A percentile compares a stretch with the other conserved stretches of the same genome.
These are phyloP conservation scores for Poecilobothrus nobilitatus DNA, from an alignment of 2,888 invertebrate genomes.

Conservation along the genomic window DNA sequence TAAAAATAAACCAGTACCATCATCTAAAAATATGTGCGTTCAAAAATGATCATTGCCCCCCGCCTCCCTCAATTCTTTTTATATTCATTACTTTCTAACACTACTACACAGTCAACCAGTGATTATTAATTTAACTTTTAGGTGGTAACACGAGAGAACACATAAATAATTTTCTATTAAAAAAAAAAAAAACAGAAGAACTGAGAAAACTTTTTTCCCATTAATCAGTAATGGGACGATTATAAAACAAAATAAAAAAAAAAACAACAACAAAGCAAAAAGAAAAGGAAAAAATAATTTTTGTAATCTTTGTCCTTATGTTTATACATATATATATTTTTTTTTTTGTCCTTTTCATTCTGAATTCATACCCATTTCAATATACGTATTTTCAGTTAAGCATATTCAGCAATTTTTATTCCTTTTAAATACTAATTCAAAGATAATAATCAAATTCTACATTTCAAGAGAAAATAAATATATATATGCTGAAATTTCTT, in stretches of 20 bases:
- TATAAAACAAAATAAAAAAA: neutral
- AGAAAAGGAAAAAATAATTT: neutral
- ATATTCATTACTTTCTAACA: no score
- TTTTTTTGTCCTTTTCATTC: neutral
- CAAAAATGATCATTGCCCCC: no score
- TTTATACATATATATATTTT: neutral
- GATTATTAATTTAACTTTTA: neutral
- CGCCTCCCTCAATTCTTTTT: no score
- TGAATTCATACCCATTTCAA: neutral
- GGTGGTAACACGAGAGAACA: neutral
- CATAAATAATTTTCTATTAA: neutral
- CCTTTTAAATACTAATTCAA: neutral
- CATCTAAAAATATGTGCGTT: no score
- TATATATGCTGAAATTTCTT: no score
- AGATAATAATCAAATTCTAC: neutral
- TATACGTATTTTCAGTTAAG: neutral
- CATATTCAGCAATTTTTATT: neutral
- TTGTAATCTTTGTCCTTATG: neutral
- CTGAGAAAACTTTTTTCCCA: neutral
- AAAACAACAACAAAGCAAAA: no score
- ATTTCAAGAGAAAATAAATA: neutral
- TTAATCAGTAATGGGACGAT: slow-evolving; percentile 3
- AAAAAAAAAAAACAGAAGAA: neutral
- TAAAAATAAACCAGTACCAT: neutral
- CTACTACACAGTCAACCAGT: neutral